Conservation (phyloP, 2,888 invertebrate genomes). For the Polydrusus cervinus region DNA sequence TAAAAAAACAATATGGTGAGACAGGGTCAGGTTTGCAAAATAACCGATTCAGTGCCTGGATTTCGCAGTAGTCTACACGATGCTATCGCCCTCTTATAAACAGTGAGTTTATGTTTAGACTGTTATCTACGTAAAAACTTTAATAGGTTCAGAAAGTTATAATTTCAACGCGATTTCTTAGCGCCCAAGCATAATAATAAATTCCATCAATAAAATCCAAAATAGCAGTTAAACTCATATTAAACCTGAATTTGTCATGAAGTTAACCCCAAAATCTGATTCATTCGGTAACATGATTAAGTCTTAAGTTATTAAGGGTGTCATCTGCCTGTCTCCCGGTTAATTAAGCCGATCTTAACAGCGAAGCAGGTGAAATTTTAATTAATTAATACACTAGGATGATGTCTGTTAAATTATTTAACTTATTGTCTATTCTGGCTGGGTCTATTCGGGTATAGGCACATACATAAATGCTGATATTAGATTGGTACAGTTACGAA, state of each 20-base stretch:
- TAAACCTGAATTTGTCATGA: constrained; percentile 25
- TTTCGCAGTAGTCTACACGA: too few relatives aligned
- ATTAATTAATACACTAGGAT: constrained; percentile 53
- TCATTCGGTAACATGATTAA: constrained; percentile 68
- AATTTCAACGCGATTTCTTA: too few relatives aligned
- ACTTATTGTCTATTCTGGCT: not conserved
- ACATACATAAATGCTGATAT: too few relatives aligned
- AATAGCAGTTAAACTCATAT: constrained; percentile 40
- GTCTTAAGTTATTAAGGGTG: constrained; percentile 59
- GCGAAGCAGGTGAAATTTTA: constrained; percentile 55
- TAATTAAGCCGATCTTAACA: constrained; percentile 54
- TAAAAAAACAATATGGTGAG: too few relatives aligned
- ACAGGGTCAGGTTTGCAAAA: too few relatives aligned
- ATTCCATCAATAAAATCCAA: constrained; percentile 21
- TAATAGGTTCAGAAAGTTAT: too few relatives aligned
- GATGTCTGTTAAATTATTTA: constrained; percentile 52
- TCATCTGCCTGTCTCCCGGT: constrained; percentile 55
- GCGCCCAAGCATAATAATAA: too few relatives aligned
- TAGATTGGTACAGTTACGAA: too few relatives aligned
- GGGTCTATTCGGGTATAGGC: not conserved
- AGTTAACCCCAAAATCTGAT: constrained; percentile 50
- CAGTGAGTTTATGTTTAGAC: too few relatives aligned
- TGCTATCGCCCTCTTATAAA: too few relatives aligned
- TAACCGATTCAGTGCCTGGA: too few relatives aligned
- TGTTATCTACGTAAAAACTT: too few relatives aligned